Base-by-base conservation (phyloP, 2,888 invertebrate species). In the Frankliniella intonsa region DNA sequence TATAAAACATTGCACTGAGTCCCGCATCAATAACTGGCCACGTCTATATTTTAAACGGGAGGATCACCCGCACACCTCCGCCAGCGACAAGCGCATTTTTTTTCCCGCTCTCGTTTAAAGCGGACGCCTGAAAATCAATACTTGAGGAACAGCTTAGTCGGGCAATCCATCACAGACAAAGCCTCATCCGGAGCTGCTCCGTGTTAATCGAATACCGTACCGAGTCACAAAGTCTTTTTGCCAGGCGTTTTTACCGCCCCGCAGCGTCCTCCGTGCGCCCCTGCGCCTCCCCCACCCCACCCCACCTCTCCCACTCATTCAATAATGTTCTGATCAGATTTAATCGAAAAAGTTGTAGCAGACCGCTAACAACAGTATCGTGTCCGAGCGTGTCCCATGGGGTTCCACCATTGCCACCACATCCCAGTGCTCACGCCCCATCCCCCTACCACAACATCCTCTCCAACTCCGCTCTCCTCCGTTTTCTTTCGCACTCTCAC, bases 281-380 rank as follows among this genome's bases (percentile, higher is more conserved):
- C 38, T 38, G 38, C 38, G 38, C 38, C 19, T 65, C 11, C 19
- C 11, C 19, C 62, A 11, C 62, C 19, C 62, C 19, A 11, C 19
- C 62, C 19, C 62, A 7, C 14, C 62, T 19, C 62, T 19, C 62
- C n/a, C 10, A 10, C n/a, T n/a, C 65, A 69, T 22, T 22, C 69
- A 69, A 22, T 22, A 69, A 69, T 69, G 69, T 69, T 22, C 69
- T 69, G 69, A 69, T 69, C 69, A 69, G 69, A 69, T 69, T 69
- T 69, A 69, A 69, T 69, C 69, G 69, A 69, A 69, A 69, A 69
- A 69, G 69, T 69, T 69, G 69, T 69, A 69, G 69, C 69, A 22
- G 69, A 19, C 69, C 69, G 69, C 69, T 69, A 69, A 69, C 69
- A 69, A 69, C 69, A 22, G 69, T 69, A 69, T 69, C 69, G 69